phyloP scores from a whole-genome alignment of 30 jellyfish, hydroid and myxozoan species.

The Calvadosia cruxmelitensis region DNA sequence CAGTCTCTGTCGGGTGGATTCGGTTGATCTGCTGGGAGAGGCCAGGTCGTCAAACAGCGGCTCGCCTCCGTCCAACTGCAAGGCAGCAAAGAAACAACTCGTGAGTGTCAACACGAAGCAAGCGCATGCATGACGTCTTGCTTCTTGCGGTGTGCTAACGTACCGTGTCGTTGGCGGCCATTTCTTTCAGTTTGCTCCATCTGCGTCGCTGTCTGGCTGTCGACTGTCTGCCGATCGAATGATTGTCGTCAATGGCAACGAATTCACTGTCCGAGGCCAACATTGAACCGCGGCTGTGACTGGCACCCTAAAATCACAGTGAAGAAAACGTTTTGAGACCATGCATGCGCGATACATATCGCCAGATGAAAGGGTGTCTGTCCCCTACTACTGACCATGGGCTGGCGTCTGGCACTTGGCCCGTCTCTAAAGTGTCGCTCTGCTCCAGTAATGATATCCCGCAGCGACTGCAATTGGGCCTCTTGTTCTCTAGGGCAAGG shows the following conservation, averaged over 20 bases:
- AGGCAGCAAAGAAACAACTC: not conserved
- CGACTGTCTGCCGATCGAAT: not conserved
- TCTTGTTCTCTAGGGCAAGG: constrained; percentile 1
- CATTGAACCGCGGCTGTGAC: not conserved
- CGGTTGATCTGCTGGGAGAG: not conserved
- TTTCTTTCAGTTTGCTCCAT: not conserved
- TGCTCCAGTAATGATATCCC: not conserved
- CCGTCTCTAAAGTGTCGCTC: not conserved
- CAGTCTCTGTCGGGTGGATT: not conserved
- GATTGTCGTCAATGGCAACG: not conserved
- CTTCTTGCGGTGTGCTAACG: not conserved
- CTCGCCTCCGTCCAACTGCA: not conserved
- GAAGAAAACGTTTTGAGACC: too few species aligned
- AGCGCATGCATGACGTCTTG: not conserved
- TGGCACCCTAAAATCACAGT: not conserved
- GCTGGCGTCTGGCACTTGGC: too few species aligned
- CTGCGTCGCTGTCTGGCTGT: not conserved
- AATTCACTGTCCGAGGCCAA: not conserved
- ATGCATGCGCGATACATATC: too few species aligned
- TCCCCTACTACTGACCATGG: too few species aligned
- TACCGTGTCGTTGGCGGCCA: not conserved
- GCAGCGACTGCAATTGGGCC: not conserved
- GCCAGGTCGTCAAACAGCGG: not conserved
- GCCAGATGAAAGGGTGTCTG: too few species aligned
- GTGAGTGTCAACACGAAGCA: not conserved